These are phyloP conservation scores for Drosophila takahashii DNA, from an alignment of 1,140 invertebrate genomes.

Conservation along the genomic window DNA sequence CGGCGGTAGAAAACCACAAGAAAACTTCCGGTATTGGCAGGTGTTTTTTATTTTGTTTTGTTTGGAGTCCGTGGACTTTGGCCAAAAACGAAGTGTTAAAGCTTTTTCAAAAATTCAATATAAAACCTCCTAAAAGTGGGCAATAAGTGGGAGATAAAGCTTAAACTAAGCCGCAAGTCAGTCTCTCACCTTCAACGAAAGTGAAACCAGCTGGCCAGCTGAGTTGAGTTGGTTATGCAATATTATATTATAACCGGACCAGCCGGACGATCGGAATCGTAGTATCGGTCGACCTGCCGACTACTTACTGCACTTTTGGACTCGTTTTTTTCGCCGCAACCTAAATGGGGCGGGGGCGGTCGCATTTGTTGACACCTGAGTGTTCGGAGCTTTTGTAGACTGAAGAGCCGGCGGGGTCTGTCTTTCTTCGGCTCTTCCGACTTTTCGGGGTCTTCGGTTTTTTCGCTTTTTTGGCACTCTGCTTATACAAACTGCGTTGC, in stretches of 20 bases:
- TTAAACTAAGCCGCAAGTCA: neutral
- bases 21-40: conserved; percentile 61
- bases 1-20: conserved; percentile 50
- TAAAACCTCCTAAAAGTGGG: conserved; percentile 44
- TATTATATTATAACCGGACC: conserved; percentile 35
- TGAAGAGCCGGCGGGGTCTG: neutral
- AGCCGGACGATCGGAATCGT: conserved; percentile 20
- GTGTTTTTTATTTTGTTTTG: neutral
- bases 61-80: conserved; percentile 56
- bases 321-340: conserved; percentile 66
- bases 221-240: conserved; percentile 49
- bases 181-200: conserved; percentile 60
- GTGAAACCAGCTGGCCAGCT: conserved; percentile 66
- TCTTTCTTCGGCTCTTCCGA: conserved; percentile 70
- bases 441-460: conserved; percentile 55
- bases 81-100: conserved; percentile 20
- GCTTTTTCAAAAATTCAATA: conserved; percentile 11
- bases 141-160: conserved; percentile 3
- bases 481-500: conserved; percentile 68
- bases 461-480: conserved; percentile 52
- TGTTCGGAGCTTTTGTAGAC: conserved; percentile 13
- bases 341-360: conserved; percentile 44
- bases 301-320: conserved; percentile 73
- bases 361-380: conserved; percentile 62
- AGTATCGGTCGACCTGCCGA: conserved; percentile 14